These are phyloP conservation scores for Orthosia incerta DNA, from an alignment of 2,888 invertebrate genomes.

Conservation along the genomic window DNA sequence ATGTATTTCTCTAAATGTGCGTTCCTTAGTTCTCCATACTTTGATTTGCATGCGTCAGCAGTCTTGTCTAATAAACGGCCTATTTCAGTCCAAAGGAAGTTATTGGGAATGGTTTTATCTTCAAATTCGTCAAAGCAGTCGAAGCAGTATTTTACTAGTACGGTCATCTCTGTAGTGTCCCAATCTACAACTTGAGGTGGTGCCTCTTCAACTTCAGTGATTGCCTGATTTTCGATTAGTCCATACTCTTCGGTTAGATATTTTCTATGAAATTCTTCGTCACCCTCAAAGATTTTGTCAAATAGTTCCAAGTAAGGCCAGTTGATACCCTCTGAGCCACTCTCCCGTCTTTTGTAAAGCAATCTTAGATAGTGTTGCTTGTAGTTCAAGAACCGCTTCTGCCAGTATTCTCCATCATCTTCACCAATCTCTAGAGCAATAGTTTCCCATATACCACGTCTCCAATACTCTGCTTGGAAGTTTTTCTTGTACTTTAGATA, in stretches of 20 bases:
- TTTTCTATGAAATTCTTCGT: slow-evolving; percentile 80
- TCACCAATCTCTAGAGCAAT: slow-evolving; percentile 83
- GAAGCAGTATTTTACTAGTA: slow-evolving; percentile 84
- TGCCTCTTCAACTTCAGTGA: slow-evolving; percentile 36
- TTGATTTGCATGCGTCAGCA: slow-evolving; percentile 78
- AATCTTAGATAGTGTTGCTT: slow-evolving; percentile 85
- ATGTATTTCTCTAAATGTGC: slow-evolving; percentile 78
- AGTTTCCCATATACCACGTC: slow-evolving; percentile 82
- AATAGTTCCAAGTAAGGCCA: slow-evolving; percentile 86
- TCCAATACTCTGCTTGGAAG: slow-evolving; percentile 76
- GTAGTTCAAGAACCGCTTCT: slow-evolving; percentile 84
- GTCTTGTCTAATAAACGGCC: slow-evolving; percentile 82
- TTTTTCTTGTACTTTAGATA: slow-evolving; percentile 81
- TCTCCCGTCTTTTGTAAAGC: slow-evolving; percentile 75
- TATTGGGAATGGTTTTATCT: slow-evolving; percentile 84
- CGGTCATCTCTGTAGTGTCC: slow-evolving; percentile 80
- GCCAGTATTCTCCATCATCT: slow-evolving; percentile 84
- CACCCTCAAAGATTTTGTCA: slow-evolving; percentile 82
- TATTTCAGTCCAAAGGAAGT: slow-evolving; percentile 86
- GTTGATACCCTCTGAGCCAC: slow-evolving; percentile 71
- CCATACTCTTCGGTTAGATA: slow-evolving; percentile 60
- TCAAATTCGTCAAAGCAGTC: slow-evolving; percentile 86
- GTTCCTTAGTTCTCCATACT: slow-evolving; percentile 76
- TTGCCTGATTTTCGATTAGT: slow-evolving; percentile 33
- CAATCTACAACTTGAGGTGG: slow-evolving; percentile 68